Evolutionary conservation across 1,140 invertebrate species (phyloP).

Genomic region (Bombus haemorrhoidalis): DNA sequence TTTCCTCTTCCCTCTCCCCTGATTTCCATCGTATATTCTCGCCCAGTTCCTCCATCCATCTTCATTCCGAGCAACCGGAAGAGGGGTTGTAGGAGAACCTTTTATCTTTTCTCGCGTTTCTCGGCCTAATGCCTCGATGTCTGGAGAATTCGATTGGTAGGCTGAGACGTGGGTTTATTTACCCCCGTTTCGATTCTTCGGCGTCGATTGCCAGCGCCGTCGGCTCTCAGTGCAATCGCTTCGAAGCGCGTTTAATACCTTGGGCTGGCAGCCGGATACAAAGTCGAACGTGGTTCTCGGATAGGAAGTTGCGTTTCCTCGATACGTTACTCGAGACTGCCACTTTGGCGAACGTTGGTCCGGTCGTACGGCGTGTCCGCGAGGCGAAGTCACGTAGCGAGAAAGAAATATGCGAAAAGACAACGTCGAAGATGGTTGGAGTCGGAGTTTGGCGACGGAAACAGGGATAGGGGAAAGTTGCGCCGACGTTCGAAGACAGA

Average conservation of each 20-base stretch:
- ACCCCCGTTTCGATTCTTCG: slow-evolving; percentile 12
- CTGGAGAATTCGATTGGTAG: slow-evolving; percentile 47
- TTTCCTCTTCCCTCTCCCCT: neutral
- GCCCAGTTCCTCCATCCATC: slow-evolving; percentile 71
- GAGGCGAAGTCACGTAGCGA: slow-evolving; percentile 23
- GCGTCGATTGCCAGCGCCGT: neutral
- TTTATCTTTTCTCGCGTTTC: slow-evolving; percentile 68
- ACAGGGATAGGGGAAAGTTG: slow-evolving; percentile 21
- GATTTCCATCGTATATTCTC: slow-evolving; percentile 48
- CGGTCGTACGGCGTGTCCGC: neutral
- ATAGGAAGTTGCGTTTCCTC: slow-evolving; percentile 1
- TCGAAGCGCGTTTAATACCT: neutral
- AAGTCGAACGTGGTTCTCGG: neutral
- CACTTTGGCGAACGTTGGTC: neutral
- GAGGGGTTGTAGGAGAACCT: slow-evolving; percentile 53
- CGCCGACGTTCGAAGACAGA: slow-evolving; percentile 45
- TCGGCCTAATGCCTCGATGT: slow-evolving; percentile 52
- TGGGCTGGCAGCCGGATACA: neutral
- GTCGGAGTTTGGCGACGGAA: neutral
- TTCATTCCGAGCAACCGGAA: slow-evolving; percentile 66
- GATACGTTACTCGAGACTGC: slow-evolving; percentile 14
- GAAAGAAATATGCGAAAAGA: slow-evolving; percentile 46
- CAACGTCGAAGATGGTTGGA: slow-evolving; percentile 54
- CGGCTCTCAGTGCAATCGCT: neutral
- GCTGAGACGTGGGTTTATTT: slow-evolving; percentile 11